These are phyloP conservation scores for Caenorhabditis remanei DNA, from an alignment of 1,140 invertebrate species.

Conservation along the genomic window DNA sequence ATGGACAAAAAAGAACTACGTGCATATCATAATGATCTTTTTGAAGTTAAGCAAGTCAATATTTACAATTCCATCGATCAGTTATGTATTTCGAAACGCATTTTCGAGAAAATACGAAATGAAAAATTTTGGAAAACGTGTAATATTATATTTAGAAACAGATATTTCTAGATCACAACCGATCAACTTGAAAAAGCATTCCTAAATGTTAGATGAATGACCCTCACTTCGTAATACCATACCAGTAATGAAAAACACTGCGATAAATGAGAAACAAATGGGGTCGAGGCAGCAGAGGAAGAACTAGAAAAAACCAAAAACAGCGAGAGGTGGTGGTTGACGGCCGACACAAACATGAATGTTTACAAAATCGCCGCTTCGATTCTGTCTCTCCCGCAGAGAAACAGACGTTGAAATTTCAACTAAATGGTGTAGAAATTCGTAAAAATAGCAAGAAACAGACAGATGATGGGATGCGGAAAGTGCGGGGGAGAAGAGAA, in stretches of 20 bases:
- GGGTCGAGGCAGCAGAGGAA: background rate
- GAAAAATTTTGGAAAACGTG: no score
- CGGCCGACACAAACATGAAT: conserved; percentile 40
- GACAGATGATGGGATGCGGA: conserved; percentile 16
- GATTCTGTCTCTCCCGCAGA: background rate
- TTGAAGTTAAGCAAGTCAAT: no score
- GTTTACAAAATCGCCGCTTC: conserved; percentile 28
- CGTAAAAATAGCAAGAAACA: conserved; percentile 30
- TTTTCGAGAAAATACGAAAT: no score
- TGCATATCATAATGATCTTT: no score
- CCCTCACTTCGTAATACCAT: background rate
- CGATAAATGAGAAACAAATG: conserved; percentile 5
- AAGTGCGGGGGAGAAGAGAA: background rate
- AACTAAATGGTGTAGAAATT: conserved; percentile 18
- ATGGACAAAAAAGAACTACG: no score
- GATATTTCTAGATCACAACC: no score
- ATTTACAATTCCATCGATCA: no score
- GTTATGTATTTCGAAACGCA: no score
- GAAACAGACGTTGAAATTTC: conserved; percentile 51
- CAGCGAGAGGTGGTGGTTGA: background rate
- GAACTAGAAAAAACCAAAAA: conserved; percentile 27
- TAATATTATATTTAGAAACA: no score
- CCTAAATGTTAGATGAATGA: no score
- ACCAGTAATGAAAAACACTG: conserved; percentile 1
- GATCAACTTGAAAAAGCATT: no score